These are phyloP conservation scores for Malacoraja senta DNA, from an alignment of 2,797 vertebrate genomes.

Conservation along the genomic window DNA sequence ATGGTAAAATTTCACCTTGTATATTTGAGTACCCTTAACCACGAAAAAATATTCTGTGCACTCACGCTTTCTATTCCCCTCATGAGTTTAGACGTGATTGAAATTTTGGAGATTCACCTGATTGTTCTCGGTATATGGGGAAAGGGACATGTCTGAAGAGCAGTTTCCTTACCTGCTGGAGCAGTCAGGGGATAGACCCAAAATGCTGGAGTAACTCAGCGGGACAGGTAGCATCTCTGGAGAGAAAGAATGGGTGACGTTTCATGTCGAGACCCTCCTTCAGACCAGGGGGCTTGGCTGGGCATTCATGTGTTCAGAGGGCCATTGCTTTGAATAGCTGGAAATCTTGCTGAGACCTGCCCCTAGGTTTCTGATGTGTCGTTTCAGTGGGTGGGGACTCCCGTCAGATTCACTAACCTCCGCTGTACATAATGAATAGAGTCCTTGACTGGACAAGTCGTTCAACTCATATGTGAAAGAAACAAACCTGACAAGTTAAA, in stretches of 20 bases:
- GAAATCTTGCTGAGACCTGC: neutral
- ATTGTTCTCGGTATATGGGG: neutral
- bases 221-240: too few relatives aligned
- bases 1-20: neutral
- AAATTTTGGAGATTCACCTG: neutral
- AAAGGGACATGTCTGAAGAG: neutral
- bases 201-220: too few relatives aligned
- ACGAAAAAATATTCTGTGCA: too few relatives aligned
- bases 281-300: neutral
- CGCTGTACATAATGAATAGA: neutral
- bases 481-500: neutral
- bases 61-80: too few relatives aligned
- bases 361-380: neutral
- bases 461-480: neutral
- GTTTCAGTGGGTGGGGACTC: neutral
- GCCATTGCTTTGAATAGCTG: neutral
- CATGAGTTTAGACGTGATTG: neutral
- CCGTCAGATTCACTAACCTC: neutral
- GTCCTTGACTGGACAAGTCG: neutral
- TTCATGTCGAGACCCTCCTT: too few relatives aligned
- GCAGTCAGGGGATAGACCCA: too few relatives aligned
- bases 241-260: too few relatives aligned
- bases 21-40: too few relatives aligned
- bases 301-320: too few relatives aligned
- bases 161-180: neutral